These are phyloP conservation scores for Hippocampus abdominalis DNA, from an alignment of 2,113 vertebrate species.

Conservation along the genomic window DNA sequence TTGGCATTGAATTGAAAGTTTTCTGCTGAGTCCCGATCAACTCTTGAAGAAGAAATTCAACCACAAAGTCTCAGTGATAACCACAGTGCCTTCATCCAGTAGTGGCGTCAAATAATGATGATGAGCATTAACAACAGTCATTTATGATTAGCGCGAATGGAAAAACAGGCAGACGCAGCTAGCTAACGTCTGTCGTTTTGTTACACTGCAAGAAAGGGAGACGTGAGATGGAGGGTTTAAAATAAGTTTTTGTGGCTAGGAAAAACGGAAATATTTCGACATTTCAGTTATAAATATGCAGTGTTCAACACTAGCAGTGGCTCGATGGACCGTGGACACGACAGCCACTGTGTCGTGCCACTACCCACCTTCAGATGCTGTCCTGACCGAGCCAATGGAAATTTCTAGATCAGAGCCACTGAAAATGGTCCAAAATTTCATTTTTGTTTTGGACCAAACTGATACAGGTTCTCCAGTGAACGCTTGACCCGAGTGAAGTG, in stretches of 20 bases:
- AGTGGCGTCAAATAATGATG: neutral
- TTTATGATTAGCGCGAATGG: neutral
- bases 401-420: no score
- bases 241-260: neutral
- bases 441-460: no score
- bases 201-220: constrained; percentile 25
- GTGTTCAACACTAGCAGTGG: no score
- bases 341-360: no score
- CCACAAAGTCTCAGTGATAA: constrained; percentile 8
- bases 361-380: no score
- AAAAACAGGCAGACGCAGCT: constrained; percentile 4
- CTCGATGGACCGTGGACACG: no score
- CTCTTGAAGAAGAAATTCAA: constrained; percentile 21
- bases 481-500: neutral
- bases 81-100: neutral
- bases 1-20: constrained; percentile 8
- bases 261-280: constrained; percentile 1
- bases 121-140: neutral
- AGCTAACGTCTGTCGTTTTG: constrained; percentile 45
- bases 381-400: no score
- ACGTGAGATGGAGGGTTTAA: constrained; percentile 14
- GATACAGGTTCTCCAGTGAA: neutral
- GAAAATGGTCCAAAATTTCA: no score
- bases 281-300: no score
- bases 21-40: constrained; percentile 18